Evolutionary conservation across 2,888 invertebrate genomes (phyloP), one percentile per base, ranked within the genome.

Genomic region (Steinernema carpocapsae): DNA sequence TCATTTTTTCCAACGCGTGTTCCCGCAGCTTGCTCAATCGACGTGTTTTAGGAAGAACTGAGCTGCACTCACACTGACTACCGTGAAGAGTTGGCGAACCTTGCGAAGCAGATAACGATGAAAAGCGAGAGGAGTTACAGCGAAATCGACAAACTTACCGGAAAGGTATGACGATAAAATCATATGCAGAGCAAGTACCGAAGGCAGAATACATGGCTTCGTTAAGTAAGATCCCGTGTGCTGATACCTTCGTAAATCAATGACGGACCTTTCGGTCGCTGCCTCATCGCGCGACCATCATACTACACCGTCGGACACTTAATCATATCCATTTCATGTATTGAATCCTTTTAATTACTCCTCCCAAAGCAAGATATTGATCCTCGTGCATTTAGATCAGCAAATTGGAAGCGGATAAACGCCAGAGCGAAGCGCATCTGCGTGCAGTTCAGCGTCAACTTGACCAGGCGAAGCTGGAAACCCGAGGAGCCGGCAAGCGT

Each of bases 41-140:
- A 6, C 37, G 37, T 37, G 10, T 37, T 74, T 64, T 17, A 82
- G 78, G 79, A 78, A 26, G 83, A 83, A 73, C 74, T 83, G 42
- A 76, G 77, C 6, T 82, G 78, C 71, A 75, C 79, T 14, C 82
- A 81, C 71, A 45, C 74, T 7, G 82, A 82, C 71, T 79, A 83
- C 73, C 79, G 80, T 24, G 72, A 73, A 29, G 81, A 81, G 43
- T 59, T 81, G 51, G 51, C 76, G 1, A 56, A 71, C 26, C 48
- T 81, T 29, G 80, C 81, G 2, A 42, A 73, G 22, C 76, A 76
- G 43, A 56, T 56, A 12, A 19, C 19, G 22, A 26, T 26, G 56
- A 56, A 56, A 22, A 56, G 24, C 26, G 56, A 56, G 14, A 56
- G 22, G 56, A 56, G 56, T 22, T 19, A 22, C 56, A 56, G 26